Evolutionary conservation across 2,113 vertebrate genomes (phyloP), one percentile per base, ranked within the genome.

Genomic region (Sakesphorus luctuosus): DNA sequence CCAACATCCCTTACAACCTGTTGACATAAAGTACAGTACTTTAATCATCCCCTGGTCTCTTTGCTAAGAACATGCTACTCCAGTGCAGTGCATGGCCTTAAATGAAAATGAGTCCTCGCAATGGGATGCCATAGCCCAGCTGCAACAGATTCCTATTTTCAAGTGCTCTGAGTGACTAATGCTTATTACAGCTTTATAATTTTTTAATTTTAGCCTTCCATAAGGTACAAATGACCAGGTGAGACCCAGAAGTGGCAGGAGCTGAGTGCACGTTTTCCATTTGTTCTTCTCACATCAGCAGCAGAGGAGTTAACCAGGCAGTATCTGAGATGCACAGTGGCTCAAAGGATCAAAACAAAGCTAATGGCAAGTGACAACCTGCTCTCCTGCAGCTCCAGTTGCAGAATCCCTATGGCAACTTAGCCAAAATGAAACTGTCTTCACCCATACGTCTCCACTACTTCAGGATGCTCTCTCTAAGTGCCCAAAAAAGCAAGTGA

Each of bases 341-440:
- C 43, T 68, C 0, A 0, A 10, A 59, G 50, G 47, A 95, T 78
- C 46, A 72, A 96, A 95, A 86, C 72, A 74, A 86, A 93, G 86
- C 76, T 94, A 86, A 95, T 67, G 65, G 50, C 88, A 94, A 94
- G 90, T 73, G 90, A 90, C 90, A 95, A 38, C 83, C 55, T 92
- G 73, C 89, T 93, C 73, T 93, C 63, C 85, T 69, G 61, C 80
- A 92, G 84, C 93, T 95, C 82, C 87, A 85, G 94, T 84, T 88
- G 93, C 90, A 96, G 72, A 80, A 77, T 96, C 55, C 87, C 87
- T 93, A 83, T 94, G 90, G 85, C 92, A 94, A 90, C 91, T 94
- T 93, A 69, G 63, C 38, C 91, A 86, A 89, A 96, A 91, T 74
- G 87, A 93, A 90, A 63, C 84, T 83, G 23, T 91, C 94, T 74